Conservation (phyloP, 2,113 vertebrate genomes). For the Etheostoma spectabile region DNA sequence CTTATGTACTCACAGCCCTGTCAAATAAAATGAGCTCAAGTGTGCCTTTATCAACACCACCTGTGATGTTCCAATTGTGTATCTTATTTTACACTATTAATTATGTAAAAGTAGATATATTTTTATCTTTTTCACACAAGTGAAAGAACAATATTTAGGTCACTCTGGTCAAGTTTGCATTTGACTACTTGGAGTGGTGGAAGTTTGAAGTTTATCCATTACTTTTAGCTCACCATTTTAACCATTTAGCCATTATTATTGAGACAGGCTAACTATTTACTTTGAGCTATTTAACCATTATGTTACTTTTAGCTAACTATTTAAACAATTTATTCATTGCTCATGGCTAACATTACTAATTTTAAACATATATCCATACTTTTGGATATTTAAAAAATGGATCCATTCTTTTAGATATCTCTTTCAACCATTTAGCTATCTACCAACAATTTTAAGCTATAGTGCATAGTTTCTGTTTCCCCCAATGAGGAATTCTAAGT, state of each 20-base stretch:
- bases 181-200: background rate
- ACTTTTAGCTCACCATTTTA: background rate
- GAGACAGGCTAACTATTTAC: background rate
- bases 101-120: background rate
- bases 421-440: background rate
- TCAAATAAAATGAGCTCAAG: background rate
- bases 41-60: background rate
- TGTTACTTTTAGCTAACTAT: background rate
- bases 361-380: background rate
- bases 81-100: background rate
- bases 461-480: too few species aligned
- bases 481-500: too few species aligned
- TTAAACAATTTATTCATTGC: background rate
- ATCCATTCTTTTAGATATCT: background rate
- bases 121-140: background rate
- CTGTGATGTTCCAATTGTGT: background rate
- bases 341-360: background rate
- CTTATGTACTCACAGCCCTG: background rate
- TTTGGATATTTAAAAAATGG: background rate
- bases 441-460: background rate
- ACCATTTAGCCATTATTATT: background rate
- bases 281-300: background rate
- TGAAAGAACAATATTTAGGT: background rate
- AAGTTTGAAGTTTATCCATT: background rate
- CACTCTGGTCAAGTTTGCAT: background rate